phyloP scores from a whole-genome alignment of 2,113 vertebrate genomes.

The Tenrec ecaudatus region DNA sequence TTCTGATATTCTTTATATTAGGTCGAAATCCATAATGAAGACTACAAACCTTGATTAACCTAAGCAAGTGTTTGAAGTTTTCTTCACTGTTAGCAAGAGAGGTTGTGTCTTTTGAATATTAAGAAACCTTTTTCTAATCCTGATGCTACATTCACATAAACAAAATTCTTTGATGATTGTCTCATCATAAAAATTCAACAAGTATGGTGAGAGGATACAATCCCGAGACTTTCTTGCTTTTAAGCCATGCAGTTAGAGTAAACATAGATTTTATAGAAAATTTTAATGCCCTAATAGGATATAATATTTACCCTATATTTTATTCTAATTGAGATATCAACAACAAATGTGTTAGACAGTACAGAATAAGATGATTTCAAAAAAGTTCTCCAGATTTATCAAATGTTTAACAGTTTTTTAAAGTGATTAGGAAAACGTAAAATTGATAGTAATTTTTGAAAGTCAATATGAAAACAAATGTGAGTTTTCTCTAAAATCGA shows the following conservation, averaged over 20 bases:
- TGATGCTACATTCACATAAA: too few species aligned
- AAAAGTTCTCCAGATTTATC: neutral
- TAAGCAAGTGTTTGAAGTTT: too few species aligned
- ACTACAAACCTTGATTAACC: too few species aligned
- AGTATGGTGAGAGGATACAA: neutral
- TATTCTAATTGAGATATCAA: neutral
- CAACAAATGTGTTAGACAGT: neutral
- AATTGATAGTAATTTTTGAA: neutral
- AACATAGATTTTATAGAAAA: neutral
- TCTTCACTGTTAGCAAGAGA: too few species aligned
- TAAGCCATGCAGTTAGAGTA: neutral
- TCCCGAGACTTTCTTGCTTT: too few species aligned
- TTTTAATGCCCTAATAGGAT: neutral
- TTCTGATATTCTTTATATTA: too few species aligned
- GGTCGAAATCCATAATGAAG: too few species aligned
- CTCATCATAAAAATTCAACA: neutral
- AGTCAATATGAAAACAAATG: neutral
- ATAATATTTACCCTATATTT: neutral
- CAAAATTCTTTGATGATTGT: too few species aligned
- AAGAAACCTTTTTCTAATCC: too few species aligned
- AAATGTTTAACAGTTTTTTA: neutral
- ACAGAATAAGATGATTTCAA: neutral
- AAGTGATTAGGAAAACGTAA: neutral
- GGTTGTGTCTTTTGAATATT: too few species aligned
- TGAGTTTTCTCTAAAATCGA: neutral